These are phyloP conservation scores for Vanessa cardui DNA, from an alignment of 2,888 invertebrate species.

Conservation along the genomic window DNA sequence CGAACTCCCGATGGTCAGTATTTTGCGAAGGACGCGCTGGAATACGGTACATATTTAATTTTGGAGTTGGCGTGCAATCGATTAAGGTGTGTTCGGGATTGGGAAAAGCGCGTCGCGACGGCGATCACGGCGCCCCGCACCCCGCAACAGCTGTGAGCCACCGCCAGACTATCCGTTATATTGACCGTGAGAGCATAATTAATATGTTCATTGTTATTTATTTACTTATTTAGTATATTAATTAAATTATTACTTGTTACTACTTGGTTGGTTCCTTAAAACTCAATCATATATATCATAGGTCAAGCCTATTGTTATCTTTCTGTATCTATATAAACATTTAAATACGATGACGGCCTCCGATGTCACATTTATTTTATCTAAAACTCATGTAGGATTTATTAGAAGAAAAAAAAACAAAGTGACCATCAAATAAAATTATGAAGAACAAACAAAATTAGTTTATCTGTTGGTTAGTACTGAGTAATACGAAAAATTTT, in stretches of 20 bases:
- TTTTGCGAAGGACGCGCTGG: slow-evolving; percentile 34
- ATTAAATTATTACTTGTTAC: slow-evolving; percentile 16
- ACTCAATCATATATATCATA: slow-evolving; percentile 10
- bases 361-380: not conserved
- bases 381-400: not conserved
- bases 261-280: not conserved
- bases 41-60: slow-evolving; percentile 45
- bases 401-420: not conserved
- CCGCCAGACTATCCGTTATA: slow-evolving; percentile 61
- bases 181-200: slow-evolving; percentile 77
- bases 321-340: not conserved
- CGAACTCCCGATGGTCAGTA: slow-evolving; percentile 35
- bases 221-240: slow-evolving; percentile 18
- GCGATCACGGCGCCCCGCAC: slow-evolving; percentile 59
- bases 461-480: too few relatives aligned
- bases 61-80: slow-evolving; percentile 53
- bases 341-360: not conserved
- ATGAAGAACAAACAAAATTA: too few relatives aligned
- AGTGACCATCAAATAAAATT: too few relatives aligned
- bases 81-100: slow-evolving; percentile 65
- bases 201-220: slow-evolving; percentile 47
- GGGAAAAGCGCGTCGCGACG: slow-evolving; percentile 56
- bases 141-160: slow-evolving; percentile 75
- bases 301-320: slow-evolving; percentile 5
- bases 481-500: too few relatives aligned